These are phyloP conservation scores for Pseudomyrmex pallidus DNA, from an alignment of 1,140 invertebrate genomes.

Conservation along the genomic window DNA sequence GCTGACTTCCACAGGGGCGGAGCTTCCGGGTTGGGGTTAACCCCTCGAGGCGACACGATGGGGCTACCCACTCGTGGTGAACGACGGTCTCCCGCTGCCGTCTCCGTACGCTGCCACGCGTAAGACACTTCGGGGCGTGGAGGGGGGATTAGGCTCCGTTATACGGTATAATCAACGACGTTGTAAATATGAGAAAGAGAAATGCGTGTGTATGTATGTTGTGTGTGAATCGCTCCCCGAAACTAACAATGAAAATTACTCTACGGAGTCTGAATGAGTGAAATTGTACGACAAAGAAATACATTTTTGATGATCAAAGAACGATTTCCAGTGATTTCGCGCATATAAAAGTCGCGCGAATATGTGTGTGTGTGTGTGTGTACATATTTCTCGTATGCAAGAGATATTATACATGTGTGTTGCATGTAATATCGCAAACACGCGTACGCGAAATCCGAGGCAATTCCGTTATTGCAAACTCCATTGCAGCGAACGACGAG, in stretches of 20 bases:
- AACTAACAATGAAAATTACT: too few species aligned
- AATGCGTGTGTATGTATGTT: not conserved
- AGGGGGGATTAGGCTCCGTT: not conserved
- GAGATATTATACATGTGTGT: too few species aligned
- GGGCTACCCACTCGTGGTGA: constrained; percentile 67
- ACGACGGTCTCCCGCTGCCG: constrained; percentile 20
- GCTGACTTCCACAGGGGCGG: constrained; percentile 80
- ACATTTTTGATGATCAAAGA: too few species aligned
- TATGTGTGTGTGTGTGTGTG: too few species aligned
- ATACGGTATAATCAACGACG: not conserved
- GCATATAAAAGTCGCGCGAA: too few species aligned
- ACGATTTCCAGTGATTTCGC: too few species aligned
- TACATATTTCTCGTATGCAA: too few species aligned
- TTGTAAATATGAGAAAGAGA: not conserved
- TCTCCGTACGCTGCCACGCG: constrained; percentile 1
- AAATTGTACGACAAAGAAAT: too few species aligned
- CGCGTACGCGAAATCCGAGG: not conserved
- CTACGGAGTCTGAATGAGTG: too few species aligned
- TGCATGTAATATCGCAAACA: not conserved
- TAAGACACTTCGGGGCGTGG: constrained; percentile 2
- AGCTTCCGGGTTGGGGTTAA: constrained; percentile 78
- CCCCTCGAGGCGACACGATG: constrained; percentile 80
- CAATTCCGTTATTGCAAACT: constrained; percentile 45
- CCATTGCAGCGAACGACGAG: constrained; percentile 40
- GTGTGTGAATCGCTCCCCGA: too few species aligned